Conservation (phyloP, 2,797 vertebrate species). For the Megalops cyprinoides region DNA sequence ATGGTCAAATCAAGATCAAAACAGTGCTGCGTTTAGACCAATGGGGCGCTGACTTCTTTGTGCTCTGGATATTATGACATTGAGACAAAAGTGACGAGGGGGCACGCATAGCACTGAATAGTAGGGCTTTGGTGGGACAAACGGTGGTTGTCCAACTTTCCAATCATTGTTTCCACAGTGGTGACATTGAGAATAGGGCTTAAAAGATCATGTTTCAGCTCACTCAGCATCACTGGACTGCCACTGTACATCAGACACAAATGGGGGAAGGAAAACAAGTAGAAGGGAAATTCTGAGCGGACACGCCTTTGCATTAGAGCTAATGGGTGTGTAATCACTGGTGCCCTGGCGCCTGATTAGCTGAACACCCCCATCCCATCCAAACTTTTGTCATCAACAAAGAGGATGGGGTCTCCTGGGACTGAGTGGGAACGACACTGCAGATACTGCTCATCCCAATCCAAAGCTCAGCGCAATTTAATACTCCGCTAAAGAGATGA, state of each 20-base stretch:
- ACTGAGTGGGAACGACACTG: not conserved
- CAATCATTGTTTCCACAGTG: too few species aligned
- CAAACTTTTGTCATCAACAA: not conserved
- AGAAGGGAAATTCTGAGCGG: slow-evolving; percentile 37
- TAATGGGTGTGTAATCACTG: slow-evolving; percentile 27
- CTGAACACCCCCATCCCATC: not conserved
- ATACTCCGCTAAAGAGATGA: too few species aligned
- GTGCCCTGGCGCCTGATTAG: slow-evolving; percentile 15
- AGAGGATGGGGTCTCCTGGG: not conserved
- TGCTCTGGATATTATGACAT: slow-evolving; percentile 24
- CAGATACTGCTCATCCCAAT: not conserved
- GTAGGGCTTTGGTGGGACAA: not conserved
- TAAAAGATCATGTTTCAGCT: too few species aligned
- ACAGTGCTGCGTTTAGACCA: not conserved
- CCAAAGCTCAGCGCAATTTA: not conserved
- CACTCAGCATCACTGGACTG: too few species aligned
- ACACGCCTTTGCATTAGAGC: slow-evolving; percentile 39
- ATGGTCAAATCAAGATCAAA: not conserved
- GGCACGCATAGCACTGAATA: not conserved
- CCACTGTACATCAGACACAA: not conserved
- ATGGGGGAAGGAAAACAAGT: slow-evolving; percentile 40
- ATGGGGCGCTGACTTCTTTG: not conserved
- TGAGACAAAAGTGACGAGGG: not conserved
- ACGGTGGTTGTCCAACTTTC: too few species aligned
- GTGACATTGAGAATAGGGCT: too few species aligned